Evolutionary conservation across 2,888 invertebrate genomes (phyloP), one percentile per base, ranked within the genome.

Genomic region (Mystacides longicornis): DNA sequence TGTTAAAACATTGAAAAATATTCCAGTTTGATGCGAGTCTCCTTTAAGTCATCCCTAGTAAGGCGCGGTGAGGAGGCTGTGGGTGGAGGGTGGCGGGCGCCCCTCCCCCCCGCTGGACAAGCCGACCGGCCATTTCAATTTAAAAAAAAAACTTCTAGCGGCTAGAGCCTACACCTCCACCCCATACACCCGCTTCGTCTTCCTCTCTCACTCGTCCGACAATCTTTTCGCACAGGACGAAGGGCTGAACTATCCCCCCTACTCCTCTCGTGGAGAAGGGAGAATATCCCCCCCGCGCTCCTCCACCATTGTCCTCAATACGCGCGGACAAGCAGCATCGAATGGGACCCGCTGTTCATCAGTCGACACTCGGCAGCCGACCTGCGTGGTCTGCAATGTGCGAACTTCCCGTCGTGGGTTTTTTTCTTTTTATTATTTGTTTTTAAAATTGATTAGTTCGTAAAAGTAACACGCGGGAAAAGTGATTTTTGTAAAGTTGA

Each of bases 41-140:
- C 48, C 49, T 49, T 42, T 31, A 48, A 54, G 49, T 19, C 54
- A 54, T 54, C 53, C 53, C 52, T 52, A 33, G 53, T 37, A 27
- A 11, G 21, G 53, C 2, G 23, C 68, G 31, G 20, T 21, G 33
- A 2, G 42, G 23, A 23, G 49, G 69, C 67, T 68, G 66, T 68
- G 61, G 64, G 65, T 65, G 66, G 69, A 68, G 21, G 56, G 48
- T 55, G 62, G 63, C 60, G 62, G 62, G 62, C 70, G 69, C 64
- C 61, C 68, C 67, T 68, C 69, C 67, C 69, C 69, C 68, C 71
- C 73, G 75, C 77, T 74, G 77, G 77, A 76, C 77, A 77, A 75
- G 77, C 76, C 76, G 77, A 75, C 76, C 77, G 76, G 76, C 76
- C 77, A 76, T 77, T 77, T 77, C 76, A 77, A 77, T 77, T 77